phyloP scores from a whole-genome alignment of 2,797 vertebrate species.

The Dendrocincla tyrannina region DNA sequence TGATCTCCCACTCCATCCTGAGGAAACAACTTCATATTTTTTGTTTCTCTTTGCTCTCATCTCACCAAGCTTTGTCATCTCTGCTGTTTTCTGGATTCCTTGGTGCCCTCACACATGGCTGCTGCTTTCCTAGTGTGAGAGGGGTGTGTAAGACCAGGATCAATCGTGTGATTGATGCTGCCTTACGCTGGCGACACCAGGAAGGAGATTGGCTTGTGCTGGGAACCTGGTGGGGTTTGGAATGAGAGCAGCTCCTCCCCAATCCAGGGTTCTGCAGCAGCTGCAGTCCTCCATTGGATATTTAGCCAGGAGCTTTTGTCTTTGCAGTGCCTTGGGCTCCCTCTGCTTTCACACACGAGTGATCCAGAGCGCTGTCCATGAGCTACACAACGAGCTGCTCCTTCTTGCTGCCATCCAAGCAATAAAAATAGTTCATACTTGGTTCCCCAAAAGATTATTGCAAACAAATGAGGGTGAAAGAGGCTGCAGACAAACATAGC shows the following conservation, averaged over 20 bases:
- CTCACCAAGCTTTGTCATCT: not conserved
- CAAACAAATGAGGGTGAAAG: not conserved
- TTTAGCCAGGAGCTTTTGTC: not conserved
- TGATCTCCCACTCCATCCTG: not conserved
- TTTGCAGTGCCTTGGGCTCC: not conserved
- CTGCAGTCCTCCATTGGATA: not conserved
- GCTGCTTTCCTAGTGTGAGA: not conserved
- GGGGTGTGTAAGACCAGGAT: not conserved
- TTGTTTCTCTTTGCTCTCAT: not conserved
- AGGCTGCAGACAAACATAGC: not conserved
- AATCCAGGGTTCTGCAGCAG: not conserved
- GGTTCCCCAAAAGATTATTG: not conserved
- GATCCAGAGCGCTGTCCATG: not conserved
- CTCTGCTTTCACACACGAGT: not conserved
- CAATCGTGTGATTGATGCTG: not conserved
- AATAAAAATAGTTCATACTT: slow-evolving; percentile 44
- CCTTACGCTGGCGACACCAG: not conserved
- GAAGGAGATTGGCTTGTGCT: not conserved
- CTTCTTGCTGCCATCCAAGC: not conserved
- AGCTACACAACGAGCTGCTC: not conserved
- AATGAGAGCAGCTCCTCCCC: not conserved
- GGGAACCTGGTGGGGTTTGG: not conserved
- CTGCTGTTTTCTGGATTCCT: not conserved
- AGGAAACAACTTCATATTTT: not conserved
- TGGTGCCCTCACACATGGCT: not conserved